These are phyloP conservation scores for Thalassoma bifasciatum DNA, from an alignment of 2,113 vertebrate species.

Conservation along the genomic window DNA sequence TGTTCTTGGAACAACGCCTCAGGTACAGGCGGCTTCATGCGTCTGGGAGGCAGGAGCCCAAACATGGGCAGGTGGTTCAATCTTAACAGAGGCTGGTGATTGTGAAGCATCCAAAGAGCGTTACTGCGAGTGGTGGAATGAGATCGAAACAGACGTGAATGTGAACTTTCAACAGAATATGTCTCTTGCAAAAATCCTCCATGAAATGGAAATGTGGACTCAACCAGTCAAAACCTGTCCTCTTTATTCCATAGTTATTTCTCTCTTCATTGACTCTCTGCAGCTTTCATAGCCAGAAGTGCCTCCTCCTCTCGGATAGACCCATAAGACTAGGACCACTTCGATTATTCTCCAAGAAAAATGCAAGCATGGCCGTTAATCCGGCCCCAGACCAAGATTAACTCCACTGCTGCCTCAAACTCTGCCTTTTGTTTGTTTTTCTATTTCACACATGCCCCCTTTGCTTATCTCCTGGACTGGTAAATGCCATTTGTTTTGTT, in stretches of 20 bases:
- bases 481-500: conserved; percentile 79
- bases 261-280: conserved; percentile 67
- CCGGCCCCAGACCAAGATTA: conserved; percentile 72
- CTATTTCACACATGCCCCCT: conserved; percentile 78
- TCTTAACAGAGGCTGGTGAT: conserved; percentile 7
- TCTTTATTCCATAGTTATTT: conserved; percentile 62
- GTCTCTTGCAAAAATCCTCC: background rate
- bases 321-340: conserved; percentile 57
- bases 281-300: conserved; percentile 65
- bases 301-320: conserved; percentile 45
- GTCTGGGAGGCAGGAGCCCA: conserved; percentile 2
- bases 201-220: conserved; percentile 70
- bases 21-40: conserved; percentile 12
- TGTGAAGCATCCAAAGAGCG: conserved; percentile 8
- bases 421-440: conserved; percentile 76
- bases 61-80: conserved; percentile 31
- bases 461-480: conserved; percentile 75
- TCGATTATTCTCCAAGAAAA: conserved; percentile 68
- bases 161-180: conserved; percentile 11
- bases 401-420: conserved; percentile 57
- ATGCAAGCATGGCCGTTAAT: conserved; percentile 63
- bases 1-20: conserved; percentile 27
- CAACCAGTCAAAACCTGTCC: conserved; percentile 58
- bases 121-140: conserved; percentile 6
- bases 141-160: conserved; percentile 8